Conservation (phyloP, 2,113 vertebrate genomes). For the Ceuthmochares aereus region DNA sequence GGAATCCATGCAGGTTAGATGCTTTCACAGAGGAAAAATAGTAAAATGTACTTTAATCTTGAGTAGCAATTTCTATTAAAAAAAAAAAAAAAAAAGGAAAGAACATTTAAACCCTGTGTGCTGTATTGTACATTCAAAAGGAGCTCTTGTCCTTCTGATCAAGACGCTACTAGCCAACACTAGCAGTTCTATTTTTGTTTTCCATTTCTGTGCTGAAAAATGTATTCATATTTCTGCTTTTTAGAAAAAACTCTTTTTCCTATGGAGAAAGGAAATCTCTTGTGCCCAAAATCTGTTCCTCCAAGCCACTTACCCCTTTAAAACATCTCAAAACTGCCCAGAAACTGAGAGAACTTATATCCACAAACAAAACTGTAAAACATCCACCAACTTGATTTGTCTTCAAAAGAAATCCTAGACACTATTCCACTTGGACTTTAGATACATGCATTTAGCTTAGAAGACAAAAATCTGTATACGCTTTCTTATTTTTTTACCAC, state of each 20-base stretch:
- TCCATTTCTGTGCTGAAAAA: background rate
- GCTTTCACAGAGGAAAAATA: constrained; percentile 60
- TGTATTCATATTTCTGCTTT: background rate
- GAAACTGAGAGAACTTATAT: background rate
- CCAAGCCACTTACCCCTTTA: background rate
- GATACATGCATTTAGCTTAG: background rate
- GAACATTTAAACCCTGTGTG: background rate
- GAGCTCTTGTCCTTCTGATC: background rate
- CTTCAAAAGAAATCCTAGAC: background rate
- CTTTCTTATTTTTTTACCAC: background rate
- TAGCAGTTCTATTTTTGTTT: background rate
- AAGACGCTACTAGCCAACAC: background rate
- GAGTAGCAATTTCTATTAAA: background rate
- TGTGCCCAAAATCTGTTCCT: background rate
- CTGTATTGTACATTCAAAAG: background rate
- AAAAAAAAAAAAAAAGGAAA: background rate
- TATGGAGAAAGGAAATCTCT: background rate
- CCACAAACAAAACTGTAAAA: background rate
- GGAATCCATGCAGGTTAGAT: constrained; percentile 71
- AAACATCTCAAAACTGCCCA: background rate
- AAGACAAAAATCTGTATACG: background rate
- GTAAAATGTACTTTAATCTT: background rate
- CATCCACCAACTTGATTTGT: background rate
- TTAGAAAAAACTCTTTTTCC: background rate
- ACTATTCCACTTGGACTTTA: background rate